Percentiles rank a stretch among this genome's conserved stretches.
Conservation (phyloP, 2,113 vertebrate genomes). For the Strix uralensis region DNA sequence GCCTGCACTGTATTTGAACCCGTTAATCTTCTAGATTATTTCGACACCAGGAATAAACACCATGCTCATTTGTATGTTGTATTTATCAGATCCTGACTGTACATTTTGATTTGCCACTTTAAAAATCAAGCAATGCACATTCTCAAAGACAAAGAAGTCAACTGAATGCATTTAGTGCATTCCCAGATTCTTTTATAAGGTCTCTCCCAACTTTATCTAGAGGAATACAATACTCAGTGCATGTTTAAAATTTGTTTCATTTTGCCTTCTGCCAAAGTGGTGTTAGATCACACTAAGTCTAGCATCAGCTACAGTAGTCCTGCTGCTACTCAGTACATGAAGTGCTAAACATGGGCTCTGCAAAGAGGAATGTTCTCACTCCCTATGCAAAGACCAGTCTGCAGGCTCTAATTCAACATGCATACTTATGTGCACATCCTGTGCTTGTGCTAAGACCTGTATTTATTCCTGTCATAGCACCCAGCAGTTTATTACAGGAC, state of each 20-base stretch:
- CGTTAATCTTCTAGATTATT: background rate
- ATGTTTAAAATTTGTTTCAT: background rate
- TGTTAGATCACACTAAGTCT: background rate
- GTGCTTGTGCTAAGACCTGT: background rate
- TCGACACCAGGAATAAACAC: background rate
- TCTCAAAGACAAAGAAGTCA: background rate
- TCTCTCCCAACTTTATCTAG: background rate
- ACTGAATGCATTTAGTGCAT: background rate
- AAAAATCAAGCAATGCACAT: background rate
- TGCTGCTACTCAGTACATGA: background rate
- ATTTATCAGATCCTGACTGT: background rate
- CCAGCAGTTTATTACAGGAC: background rate
- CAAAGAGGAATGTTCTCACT: background rate
- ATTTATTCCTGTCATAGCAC: background rate
- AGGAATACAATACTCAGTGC: background rate
- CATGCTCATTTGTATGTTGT: background rate
- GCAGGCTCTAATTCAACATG: background rate
- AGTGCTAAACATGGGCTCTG: background rate
- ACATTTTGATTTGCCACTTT: background rate
- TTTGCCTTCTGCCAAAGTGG: background rate
- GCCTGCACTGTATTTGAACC: background rate
- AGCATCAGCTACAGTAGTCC: conserved; percentile 6
- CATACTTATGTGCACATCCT: background rate
- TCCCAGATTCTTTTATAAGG: background rate
- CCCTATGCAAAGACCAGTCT: background rate